Evolutionary conservation across 2,888 invertebrate genomes (phyloP).

Genomic region (Oscheius sp.): DNA sequence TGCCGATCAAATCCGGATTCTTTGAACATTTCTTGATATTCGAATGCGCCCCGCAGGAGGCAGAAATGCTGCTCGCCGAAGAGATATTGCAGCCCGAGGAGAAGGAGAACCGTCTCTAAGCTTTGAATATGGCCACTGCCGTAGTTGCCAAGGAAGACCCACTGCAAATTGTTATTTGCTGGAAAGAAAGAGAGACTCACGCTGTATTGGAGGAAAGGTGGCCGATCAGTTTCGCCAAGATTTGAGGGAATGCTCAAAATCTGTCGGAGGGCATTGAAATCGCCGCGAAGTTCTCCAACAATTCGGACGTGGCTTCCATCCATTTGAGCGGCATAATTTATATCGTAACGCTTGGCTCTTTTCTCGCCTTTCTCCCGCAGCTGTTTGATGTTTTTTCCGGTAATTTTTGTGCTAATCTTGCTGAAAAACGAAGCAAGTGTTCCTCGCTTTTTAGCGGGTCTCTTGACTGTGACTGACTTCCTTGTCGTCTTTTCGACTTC

Average conservation of each 20-base stretch:
- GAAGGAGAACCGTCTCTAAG: background rate
- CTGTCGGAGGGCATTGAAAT: background rate
- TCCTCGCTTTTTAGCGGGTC: too few relatives aligned
- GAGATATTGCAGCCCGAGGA: background rate
- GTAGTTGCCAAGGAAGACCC: background rate
- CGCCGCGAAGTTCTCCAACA: background rate
- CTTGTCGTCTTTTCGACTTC: too few relatives aligned
- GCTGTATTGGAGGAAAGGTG: background rate
- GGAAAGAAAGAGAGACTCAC: background rate
- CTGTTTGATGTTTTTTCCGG: too few relatives aligned
- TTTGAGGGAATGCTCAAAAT: background rate
- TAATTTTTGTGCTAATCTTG: too few relatives aligned
- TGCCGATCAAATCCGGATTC: background rate
- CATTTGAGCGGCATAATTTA: background rate
- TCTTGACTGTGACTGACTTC: too few relatives aligned
- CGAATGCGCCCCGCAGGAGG: background rate
- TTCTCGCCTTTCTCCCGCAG: too few relatives aligned
- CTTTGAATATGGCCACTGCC: background rate
- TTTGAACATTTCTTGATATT: background rate
- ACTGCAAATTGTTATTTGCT: background rate
- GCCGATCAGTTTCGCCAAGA: background rate
- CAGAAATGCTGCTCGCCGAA: background rate
- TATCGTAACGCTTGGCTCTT: too few relatives aligned
- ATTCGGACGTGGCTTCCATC: background rate
- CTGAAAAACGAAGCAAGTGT: background rate